phyloP scores from a whole-genome alignment of 2,888 invertebrate species.

The Polietes domitor region DNA sequence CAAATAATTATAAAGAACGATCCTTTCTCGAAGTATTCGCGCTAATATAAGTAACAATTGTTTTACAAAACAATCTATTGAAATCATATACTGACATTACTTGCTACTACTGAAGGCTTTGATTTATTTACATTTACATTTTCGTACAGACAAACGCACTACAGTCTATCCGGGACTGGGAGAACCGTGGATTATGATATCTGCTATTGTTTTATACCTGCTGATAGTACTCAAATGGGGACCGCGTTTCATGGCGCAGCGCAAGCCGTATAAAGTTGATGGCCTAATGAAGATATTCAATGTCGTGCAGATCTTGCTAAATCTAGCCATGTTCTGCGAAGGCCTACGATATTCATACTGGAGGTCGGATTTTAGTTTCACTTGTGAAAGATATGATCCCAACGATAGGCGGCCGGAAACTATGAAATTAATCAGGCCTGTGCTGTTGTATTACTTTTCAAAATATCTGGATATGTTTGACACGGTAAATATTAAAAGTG shows the following conservation, averaged over 20 bases:
- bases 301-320: slow-evolving; percentile 81
- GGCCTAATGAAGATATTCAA: slow-evolving; percentile 86
- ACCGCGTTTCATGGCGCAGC: slow-evolving; percentile 85
- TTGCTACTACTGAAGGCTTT: too few relatives aligned
- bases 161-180: slow-evolving; percentile 31
- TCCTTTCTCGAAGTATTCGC: too few relatives aligned
- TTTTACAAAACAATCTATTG: too few relatives aligned
- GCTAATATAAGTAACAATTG: too few relatives aligned
- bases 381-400: slow-evolving; percentile 65
- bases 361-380: slow-evolving; percentile 62
- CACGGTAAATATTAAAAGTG: slow-evolving; percentile 80
- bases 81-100: too few relatives aligned
- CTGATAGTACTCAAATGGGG: slow-evolving; percentile 86
- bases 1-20: too few relatives aligned
- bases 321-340: slow-evolving; percentile 51
- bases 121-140: not conserved
- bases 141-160: slow-evolving; percentile 47
- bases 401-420: slow-evolving; percentile 69
- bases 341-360: slow-evolving; percentile 58
- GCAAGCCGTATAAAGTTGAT: slow-evolving; percentile 84
- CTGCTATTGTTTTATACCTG: slow-evolving; percentile 79
- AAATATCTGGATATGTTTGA: slow-evolving; percentile 86
- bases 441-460: slow-evolving; percentile 84
- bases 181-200: slow-evolving; percentile 74
- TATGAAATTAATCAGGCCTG: slow-evolving; percentile 79